A percentile compares a stretch with the other conserved stretches of the same genome.
Conservation (phyloP, 2,797 vertebrate species). For the Linurgus olivaceus region DNA sequence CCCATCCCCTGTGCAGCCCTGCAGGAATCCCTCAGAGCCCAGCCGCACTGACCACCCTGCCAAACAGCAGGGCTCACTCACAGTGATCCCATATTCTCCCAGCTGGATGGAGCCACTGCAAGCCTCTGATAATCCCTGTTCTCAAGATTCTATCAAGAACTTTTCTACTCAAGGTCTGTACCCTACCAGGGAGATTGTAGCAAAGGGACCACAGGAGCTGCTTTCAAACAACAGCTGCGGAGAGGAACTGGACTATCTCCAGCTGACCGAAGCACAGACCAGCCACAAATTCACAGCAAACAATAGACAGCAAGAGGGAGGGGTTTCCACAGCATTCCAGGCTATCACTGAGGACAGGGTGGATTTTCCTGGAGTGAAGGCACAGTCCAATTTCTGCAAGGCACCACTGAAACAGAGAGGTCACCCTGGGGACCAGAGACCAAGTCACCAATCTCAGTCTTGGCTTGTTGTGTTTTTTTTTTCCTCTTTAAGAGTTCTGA, state of each 20-base stretch:
- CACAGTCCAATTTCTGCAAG: neutral
- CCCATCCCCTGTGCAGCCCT: neutral
- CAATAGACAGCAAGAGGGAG: neutral
- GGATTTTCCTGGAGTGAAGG: neutral
- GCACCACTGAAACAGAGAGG: fast-evolving
- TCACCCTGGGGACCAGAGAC: neutral
- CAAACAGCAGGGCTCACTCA: neutral
- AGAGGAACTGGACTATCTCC: neutral
- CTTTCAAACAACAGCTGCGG: neutral
- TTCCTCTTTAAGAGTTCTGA: neutral
- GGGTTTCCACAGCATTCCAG: neutral
- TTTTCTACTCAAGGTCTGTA: neutral
- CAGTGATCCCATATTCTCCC: neutral
- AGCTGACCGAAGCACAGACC: neutral
- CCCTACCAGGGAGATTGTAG: neutral
- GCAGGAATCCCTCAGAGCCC: neutral
- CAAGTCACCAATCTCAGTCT: neutral
- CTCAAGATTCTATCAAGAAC: neutral
- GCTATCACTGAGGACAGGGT: neutral
- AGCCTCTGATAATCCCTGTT: neutral
- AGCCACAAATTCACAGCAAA: neutral
- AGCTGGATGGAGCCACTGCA: neutral
- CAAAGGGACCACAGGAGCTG: neutral
- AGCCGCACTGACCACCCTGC: neutral
- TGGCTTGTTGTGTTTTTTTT: neutral